These are phyloP conservation scores for Lasioglossum leucozonium DNA, from an alignment of 2,888 invertebrate species.

Conservation along the genomic window DNA sequence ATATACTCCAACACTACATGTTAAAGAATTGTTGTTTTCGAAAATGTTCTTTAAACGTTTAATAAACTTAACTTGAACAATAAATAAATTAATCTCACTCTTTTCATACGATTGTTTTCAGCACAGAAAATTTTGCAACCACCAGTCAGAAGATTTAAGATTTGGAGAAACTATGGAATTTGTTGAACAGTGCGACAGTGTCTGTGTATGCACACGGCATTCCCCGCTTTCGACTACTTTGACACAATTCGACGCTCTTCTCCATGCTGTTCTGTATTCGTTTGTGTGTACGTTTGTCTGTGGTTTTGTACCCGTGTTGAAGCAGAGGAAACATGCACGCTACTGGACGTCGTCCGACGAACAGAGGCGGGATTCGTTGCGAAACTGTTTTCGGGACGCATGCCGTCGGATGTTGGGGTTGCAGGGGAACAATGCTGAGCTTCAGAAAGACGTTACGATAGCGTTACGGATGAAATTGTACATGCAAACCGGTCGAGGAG, in stretches of 20 bases:
- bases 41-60: background rate
- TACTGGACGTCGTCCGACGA: slow-evolving; percentile 32
- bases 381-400: slow-evolving; percentile 7
- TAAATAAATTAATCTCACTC: background rate
- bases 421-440: slow-evolving; percentile 14
- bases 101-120: background rate
- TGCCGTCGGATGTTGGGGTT: slow-evolving; percentile 24
- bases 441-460: slow-evolving; percentile 40
- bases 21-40: background rate
- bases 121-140: background rate
- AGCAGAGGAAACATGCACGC: slow-evolving; percentile 27
- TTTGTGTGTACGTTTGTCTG: background rate
- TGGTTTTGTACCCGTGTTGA: slow-evolving; percentile 1
- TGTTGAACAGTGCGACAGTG: background rate
- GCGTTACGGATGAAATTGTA: slow-evolving; percentile 17
- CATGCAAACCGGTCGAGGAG: slow-evolving; percentile 42
- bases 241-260: slow-evolving; percentile 2
- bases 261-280: slow-evolving; percentile 26
- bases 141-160: background rate
- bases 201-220: background rate
- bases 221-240: background rate
- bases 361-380: slow-evolving; percentile 12
- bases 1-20: background rate
- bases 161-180: background rate
- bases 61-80: background rate